Evolutionary conservation across 2,797 vertebrate species (phyloP).

Genomic region (Gila robusta): DNA sequence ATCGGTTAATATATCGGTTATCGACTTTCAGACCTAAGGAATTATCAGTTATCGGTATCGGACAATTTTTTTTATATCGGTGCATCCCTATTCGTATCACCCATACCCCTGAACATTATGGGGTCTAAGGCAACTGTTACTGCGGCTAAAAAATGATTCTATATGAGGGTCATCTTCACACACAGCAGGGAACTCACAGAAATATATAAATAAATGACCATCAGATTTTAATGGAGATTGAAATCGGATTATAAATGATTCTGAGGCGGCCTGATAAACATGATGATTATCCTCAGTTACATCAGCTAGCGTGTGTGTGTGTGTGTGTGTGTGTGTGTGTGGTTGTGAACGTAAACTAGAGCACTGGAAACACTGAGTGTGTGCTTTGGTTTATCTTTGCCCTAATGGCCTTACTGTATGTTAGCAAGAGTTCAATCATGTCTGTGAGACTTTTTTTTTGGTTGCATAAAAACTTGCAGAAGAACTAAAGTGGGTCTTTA

Average conservation of each 20-base stretch:
- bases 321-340: not conserved
- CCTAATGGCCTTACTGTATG: not conserved
- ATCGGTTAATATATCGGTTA: no score
- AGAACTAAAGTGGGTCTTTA: not conserved
- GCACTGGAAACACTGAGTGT: not conserved
- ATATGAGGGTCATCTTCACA: not conserved
- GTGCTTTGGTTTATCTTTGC: not conserved
- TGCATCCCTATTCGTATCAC: no score
- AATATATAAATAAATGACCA: constrained; percentile 33
- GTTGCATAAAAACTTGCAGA: not conserved
- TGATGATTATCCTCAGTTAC: constrained; percentile 36
- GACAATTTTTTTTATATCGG: no score
- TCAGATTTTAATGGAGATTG: constrained; percentile 48
- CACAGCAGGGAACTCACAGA: not conserved
- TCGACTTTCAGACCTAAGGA: no score
- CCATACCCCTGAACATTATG: not conserved
- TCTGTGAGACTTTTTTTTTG: not conserved
- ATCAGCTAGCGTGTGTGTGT: not conserved
- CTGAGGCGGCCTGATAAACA: constrained; percentile 49
- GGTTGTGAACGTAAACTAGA: not conserved
- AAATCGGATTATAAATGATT: constrained; percentile 79
- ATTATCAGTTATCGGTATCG: no score
- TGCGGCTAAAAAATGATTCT: not conserved
- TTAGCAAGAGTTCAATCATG: not conserved
- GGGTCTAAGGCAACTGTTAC: not conserved